These are phyloP conservation scores for Eospalax fontanierii DNA, from an alignment of 2,797 vertebrate species.

Conservation along the genomic window DNA sequence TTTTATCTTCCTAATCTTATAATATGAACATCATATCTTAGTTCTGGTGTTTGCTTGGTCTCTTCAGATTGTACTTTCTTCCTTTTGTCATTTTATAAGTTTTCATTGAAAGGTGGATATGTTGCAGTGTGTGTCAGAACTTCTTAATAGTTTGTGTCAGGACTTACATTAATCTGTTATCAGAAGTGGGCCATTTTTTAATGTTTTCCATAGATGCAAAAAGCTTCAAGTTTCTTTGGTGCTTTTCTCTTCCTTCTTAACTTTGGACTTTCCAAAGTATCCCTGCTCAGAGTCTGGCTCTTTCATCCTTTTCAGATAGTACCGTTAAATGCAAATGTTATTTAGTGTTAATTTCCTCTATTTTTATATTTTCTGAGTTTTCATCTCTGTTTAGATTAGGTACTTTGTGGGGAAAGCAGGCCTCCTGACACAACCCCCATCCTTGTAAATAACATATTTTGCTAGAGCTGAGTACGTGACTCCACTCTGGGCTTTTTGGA, in stretches of 20 bases:
- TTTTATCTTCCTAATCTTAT: conserved; percentile 10
- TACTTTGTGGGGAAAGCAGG: no score
- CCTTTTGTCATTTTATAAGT: neutral
- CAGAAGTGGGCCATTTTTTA: neutral
- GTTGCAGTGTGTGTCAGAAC: neutral
- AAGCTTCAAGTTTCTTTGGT: neutral
- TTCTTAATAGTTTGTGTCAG: neutral
- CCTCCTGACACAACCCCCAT: no score
- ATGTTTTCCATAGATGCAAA: neutral
- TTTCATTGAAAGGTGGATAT: conserved; percentile 5
- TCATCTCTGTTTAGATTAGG: conserved; percentile 10
- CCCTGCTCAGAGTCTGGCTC: neutral
- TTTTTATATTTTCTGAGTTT: conserved; percentile 9
- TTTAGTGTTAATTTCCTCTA: neutral
- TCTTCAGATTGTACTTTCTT: neutral
- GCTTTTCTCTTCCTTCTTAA: neutral
- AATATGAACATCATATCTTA: neutral
- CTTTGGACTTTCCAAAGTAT: neutral
- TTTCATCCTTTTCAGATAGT: neutral
- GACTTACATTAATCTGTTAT: neutral
- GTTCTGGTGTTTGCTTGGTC: neutral
- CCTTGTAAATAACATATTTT: no score
- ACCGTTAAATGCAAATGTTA: no score
- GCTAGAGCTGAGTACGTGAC: no score
- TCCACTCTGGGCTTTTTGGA: no score